Evolutionary conservation across 2,113 vertebrate species (phyloP), one percentile per base, ranked within the genome.

Genomic region (Stigmatopora nigra): DNA sequence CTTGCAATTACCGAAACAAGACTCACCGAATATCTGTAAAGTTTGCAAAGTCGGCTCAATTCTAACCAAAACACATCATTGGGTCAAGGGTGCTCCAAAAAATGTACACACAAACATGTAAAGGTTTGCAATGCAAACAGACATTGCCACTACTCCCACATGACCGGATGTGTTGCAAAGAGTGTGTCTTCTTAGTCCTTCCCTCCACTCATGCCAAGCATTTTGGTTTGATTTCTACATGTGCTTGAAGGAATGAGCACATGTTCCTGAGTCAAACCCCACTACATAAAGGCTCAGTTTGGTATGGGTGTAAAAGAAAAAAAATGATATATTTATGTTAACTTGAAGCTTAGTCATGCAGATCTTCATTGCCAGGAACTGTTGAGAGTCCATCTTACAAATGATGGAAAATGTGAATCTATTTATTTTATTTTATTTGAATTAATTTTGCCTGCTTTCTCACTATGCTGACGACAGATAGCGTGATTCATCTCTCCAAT

Each of bases 131-230:
- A 78, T 71, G 65, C 61, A 73, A 61, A 73, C 62, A 74, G 72
- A 70, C 41, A 25, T 70, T 69, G 71, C 57, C 38, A 52, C 70
- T 70, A 63, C 70, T 76, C 76, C 71, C 80, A 64, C 46, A 85
- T 78, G 77, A 90, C 84, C 87, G 80, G 81, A 73, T 87, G 83
- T 87, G 89, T 70, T 80, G 73, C 72, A 79, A 81, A 83, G 86
- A 78, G 87, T 90, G 90, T 89, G 82, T 85, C n/a, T n/a, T n/a
- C 78, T 85, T 80, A 78, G 72, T 65, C 38, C 70, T 77, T 72
- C 46, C 53, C 80, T 84, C 78, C 78, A 84, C 67, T 69, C 76
- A 64, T 16, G 46, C 76, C 72, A 81, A 84, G 83, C 76, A 67
- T 78, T 77, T 77, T 31, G 68, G 65, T 79, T 73, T 56, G 73